Conservation (phyloP, 2,888 invertebrate genomes). For the Aleiodes testaceus region DNA sequence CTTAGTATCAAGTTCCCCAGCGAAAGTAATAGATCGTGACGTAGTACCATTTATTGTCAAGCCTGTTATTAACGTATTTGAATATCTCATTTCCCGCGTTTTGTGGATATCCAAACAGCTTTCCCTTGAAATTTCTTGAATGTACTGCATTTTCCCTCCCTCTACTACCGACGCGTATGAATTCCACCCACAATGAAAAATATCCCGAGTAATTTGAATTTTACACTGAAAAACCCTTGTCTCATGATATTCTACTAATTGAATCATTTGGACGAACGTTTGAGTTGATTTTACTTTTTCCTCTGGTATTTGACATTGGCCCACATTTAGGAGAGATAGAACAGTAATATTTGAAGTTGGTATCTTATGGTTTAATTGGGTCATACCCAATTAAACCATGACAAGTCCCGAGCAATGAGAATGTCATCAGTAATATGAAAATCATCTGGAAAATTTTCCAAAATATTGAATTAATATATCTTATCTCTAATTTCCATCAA, state of each 20-base stretch:
- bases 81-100: not conserved
- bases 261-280: not conserved
- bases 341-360: not conserved
- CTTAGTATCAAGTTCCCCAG: not conserved
- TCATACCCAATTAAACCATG: too few relatives aligned
- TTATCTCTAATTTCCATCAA: too few relatives aligned
- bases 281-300: not conserved
- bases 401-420: too few relatives aligned
- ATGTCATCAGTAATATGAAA: too few relatives aligned
- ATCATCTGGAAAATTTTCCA: slow-evolving; percentile 14
- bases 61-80: not conserved
- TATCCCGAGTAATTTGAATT: not conserved
- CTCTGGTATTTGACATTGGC: not conserved
- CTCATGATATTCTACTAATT: not conserved
- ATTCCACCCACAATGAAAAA: too few relatives aligned
- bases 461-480: not conserved
- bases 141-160: too few relatives aligned
- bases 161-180: too few relatives aligned
- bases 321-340: slow-evolving; percentile 2
- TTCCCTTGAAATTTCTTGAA: too few relatives aligned
- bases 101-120: too few relatives aligned
- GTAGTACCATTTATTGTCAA: too few relatives aligned
- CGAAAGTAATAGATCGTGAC: not conserved
- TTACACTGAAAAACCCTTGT: not conserved
- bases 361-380: too few relatives aligned